A percentile compares a stretch with the other conserved stretches of the same genome.
phyloP scores from a whole-genome alignment of 2,113 vertebrate species.

The Caretta caretta region DNA sequence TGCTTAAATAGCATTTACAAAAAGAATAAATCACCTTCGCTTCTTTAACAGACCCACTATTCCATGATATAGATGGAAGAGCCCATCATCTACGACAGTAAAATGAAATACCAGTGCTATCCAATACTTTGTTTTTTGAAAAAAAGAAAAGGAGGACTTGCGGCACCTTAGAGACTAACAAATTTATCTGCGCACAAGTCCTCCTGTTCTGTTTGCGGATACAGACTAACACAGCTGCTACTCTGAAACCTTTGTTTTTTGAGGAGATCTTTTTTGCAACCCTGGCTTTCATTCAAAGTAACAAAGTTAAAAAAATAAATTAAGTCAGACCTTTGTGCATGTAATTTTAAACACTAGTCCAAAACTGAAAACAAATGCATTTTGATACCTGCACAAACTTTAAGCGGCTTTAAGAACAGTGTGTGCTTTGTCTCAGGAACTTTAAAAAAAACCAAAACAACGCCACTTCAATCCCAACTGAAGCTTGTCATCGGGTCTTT shows the following conservation, averaged over 20 bases:
- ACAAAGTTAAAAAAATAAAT: too few relatives aligned
- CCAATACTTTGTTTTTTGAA: neutral
- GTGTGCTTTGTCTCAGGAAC: fast-evolving
- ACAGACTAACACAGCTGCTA: too few relatives aligned
- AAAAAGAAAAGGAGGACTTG: too few relatives aligned
- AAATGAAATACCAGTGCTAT: neutral
- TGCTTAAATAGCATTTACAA: neutral
- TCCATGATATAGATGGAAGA: neutral
- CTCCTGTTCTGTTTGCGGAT: too few relatives aligned
- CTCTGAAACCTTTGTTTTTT: neutral
- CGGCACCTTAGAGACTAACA: too few relatives aligned
- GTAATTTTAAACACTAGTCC: fast-evolving
- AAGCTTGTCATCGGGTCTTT: fast-evolving
- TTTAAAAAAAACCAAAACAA: neutral
- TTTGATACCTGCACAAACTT: fast-evolving
- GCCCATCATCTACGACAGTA: neutral
- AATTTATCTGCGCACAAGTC: too few relatives aligned
- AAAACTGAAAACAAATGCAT: neutral
- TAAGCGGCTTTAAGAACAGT: fast-evolving
- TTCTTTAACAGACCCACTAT: neutral
- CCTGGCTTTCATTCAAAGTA: too few relatives aligned
- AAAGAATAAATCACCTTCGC: neutral
- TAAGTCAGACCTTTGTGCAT: fast-evolving
- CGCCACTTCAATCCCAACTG: neutral
- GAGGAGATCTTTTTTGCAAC: neutral